Base-by-base conservation (phyloP, 2,113 vertebrate genomes). In the Aythya baeri region DNA sequence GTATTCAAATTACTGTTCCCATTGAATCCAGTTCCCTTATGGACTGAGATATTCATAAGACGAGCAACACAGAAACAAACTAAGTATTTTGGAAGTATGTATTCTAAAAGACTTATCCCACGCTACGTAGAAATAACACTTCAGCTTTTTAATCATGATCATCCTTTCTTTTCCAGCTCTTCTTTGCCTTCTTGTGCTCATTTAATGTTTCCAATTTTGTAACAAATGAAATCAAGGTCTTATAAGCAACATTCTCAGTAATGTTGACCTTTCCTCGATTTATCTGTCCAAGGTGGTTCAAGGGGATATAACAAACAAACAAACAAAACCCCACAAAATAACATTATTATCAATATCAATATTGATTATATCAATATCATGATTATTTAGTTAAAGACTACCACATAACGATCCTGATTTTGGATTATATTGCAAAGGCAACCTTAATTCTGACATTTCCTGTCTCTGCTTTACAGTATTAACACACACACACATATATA, bases 391-490 rank as follows among this genome's bases (percentile, higher is more conserved):
- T 75, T 71, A 49, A 86, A 78, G 20, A 65, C 15, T 63, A 34
- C 17, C 49, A 36, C 26, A 9, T 74, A 38, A 63, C 77, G 34
- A 61, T 76, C 3, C 2, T 54, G 58, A n/a, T 70, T 61, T 3
- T 66, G 38, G 74, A 70, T 89, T 38, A 44, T 26, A 25, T 73
- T 73, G 62, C 71, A 87, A 82, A 94, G 91, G 93, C 95, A 96
- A 89, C 94, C 88, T 96, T 93, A 88, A 93, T 90, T 95, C 89
- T 96, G 95, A 91, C 93, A 83, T 96, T 96, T 96, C 49, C 68
- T 59, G 17, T 67, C 75, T 83, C 52, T 83, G 13, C 79, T 96
- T 95, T 93, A 65, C 79, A 88, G 50, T 83, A 65, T 86, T 89
- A 94, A 88, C 38, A 31, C 58, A 34, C 25, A 50, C 22, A 50